Conservation (phyloP, 2,113 vertebrate genomes). For the Clarias magur region DNA sequence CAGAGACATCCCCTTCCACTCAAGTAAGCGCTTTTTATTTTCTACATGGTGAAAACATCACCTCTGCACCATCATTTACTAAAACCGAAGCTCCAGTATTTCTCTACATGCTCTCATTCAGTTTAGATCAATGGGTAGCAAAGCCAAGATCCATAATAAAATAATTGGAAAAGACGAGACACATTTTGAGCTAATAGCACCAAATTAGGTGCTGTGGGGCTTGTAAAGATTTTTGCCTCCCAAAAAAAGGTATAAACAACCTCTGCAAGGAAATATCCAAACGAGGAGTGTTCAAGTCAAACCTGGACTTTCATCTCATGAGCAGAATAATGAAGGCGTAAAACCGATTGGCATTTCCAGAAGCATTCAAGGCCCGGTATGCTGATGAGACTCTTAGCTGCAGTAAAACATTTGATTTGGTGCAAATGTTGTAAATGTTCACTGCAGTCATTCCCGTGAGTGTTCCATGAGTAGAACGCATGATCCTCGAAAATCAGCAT, state of each 20-base stretch:
- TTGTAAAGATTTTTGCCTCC: neutral
- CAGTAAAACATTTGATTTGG: too few species aligned
- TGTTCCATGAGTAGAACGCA: too few species aligned
- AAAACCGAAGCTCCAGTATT: neutral
- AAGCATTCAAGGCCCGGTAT: too few species aligned
- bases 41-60: neutral
- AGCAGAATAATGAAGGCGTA: too few species aligned
- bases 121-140: neutral
- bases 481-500: too few species aligned
- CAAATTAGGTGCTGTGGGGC: neutral
- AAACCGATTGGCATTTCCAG: too few species aligned
- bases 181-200: neutral
- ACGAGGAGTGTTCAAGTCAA: too few species aligned
- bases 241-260: neutral
- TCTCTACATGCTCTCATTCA: conserved; percentile 11
- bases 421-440: too few species aligned
- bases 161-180: neutral
- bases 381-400: too few species aligned
- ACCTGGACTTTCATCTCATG: too few species aligned
- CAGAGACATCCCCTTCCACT: conserved; percentile 80
- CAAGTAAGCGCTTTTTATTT: conserved; percentile 79
- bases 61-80: neutral
- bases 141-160: neutral
- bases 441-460: too few species aligned
- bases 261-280: neutral